Evolutionary conservation across 2,113 vertebrate species (phyloP), one percentile per base, ranked within the genome.

Genomic region (Archilochus colubris): DNA sequence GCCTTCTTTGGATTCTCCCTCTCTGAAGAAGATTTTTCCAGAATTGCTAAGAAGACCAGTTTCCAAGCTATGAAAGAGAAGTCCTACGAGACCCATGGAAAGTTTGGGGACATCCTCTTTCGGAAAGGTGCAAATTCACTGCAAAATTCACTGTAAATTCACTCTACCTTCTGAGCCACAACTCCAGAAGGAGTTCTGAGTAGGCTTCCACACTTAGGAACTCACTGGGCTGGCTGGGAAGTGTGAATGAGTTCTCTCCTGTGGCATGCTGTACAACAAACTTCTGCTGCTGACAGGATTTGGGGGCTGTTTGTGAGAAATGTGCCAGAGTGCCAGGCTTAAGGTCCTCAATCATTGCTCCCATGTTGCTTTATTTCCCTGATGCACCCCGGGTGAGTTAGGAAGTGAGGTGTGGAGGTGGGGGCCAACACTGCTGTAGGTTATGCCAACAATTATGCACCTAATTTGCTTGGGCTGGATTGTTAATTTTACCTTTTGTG

Each of bases 61-160:
- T 99, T 99, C 91, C 96, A 66, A 24, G 95, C 97, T 28, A 99
- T 98, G 98, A 98, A 97, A 90, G 88, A 97, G 7, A 97, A 93
- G 43, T 96, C 97, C 19, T 66, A 14, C 24, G 76, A 96, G 78
- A 97, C 96, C 1, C 98, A 98, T 6, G 98, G 98, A 2, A 43
- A 55, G 4, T 73, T 98, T 19, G 98, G 97, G 25, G 91, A 95
- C 0, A 79, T 96, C 59, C 83, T 99, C 51, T 99, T 99, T 91
- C 73, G 85, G 63, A 98, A 97, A 84, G 97, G 98, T 98, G 33
- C 33, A 33, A 86, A 89, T 31, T 61, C 50, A 86, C 55, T 79
- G 23, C 40, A 88, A 50, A 59, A 40, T 40, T 40, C 40, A 11
- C 40, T 40, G 11, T 40, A 40, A 40, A 40, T 40, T 40, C 40